phyloP scores from a whole-genome alignment of 2,113 vertebrate genomes.

The Tichodroma muraria region DNA sequence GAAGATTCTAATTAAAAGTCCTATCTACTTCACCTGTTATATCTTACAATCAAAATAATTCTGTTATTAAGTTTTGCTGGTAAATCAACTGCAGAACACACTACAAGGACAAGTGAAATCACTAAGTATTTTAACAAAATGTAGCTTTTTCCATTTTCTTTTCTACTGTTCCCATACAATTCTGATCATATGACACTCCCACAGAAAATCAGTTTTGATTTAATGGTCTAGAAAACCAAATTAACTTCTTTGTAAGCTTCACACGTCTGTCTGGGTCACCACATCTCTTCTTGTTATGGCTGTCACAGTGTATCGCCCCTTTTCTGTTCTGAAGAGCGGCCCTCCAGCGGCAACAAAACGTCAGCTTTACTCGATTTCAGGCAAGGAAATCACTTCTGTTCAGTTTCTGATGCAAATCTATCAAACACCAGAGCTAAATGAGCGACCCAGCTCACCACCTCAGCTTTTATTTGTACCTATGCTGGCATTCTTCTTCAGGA shows the following conservation, averaged over 20 bases:
- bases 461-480: background rate
- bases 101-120: background rate
- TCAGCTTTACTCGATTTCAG: background rate
- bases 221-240: constrained; percentile 23
- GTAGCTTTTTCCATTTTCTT: background rate
- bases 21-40: background rate
- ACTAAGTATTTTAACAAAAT: background rate
- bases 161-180: background rate
- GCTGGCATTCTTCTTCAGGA: background rate
- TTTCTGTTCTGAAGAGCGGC: background rate
- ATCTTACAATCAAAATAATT: background rate
- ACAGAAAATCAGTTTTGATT: constrained; percentile 16
- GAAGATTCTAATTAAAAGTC: background rate
- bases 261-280: background rate
- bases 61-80: background rate
- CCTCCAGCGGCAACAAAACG: background rate
- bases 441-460: background rate
- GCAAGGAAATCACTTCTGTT: background rate
- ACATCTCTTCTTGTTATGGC: background rate
- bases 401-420: background rate
- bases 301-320: background rate
- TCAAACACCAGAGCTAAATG: background rate
- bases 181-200: background rate
- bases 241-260: background rate
- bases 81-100: background rate